Conservation (phyloP, 2,888 invertebrate species). For the Agriopis leucophaearia region DNA sequence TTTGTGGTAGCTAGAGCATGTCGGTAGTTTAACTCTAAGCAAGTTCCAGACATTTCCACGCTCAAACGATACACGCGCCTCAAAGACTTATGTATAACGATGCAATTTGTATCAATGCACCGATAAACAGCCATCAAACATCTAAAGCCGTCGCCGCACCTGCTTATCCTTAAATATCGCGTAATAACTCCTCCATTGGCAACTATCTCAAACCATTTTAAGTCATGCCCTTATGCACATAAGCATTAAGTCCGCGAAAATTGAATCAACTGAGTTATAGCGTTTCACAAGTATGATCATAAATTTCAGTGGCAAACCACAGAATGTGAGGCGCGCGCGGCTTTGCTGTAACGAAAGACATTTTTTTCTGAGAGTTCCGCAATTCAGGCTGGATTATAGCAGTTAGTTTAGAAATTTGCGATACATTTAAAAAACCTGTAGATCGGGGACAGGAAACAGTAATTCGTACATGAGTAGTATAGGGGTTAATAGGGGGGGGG, state of each 20-base stretch:
- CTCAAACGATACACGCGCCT: constrained; percentile 33
- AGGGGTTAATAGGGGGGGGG: too few species aligned
- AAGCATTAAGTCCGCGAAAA: constrained; percentile 44
- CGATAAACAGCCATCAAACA: constrained; percentile 67
- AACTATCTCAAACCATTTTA: constrained; percentile 28
- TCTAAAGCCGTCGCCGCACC: constrained; percentile 77
- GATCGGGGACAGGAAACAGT: neutral
- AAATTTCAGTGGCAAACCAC: constrained; percentile 77
- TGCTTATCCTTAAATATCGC: constrained; percentile 74
- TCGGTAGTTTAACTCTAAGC: constrained; percentile 17
- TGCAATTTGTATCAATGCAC: constrained; percentile 77
- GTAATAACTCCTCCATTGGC: constrained; percentile 62
- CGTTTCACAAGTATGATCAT: constrained; percentile 48
- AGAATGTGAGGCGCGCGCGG: constrained; percentile 69
- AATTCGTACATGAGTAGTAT: neutral
- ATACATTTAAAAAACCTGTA: neutral
- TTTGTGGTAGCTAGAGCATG: constrained; percentile 10
- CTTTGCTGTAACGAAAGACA: constrained; percentile 52
- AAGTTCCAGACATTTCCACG: constrained; percentile 17
- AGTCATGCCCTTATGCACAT: constrained; percentile 31
- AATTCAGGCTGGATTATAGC: constrained; percentile 37
- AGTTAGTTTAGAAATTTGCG: neutral
- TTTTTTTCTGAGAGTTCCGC: constrained; percentile 54
- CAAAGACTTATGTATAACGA: constrained; percentile 63
- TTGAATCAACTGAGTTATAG: constrained; percentile 37